Base-by-base conservation (phyloP, 2,797 vertebrate genomes). In the Gastrophryne carolinensis region DNA sequence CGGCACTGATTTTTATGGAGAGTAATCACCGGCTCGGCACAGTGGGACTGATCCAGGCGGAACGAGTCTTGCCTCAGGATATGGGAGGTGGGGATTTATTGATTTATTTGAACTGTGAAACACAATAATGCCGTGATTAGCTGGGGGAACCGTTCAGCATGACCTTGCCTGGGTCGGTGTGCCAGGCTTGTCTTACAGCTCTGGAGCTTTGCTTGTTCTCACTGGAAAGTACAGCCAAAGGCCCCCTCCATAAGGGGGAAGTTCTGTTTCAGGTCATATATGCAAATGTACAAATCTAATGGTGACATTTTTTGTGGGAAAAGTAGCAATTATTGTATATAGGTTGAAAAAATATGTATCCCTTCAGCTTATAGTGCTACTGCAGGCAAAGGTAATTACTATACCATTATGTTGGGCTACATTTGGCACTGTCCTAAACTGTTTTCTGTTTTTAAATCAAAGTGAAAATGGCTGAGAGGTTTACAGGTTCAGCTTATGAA, bases 101-200 rank as follows among this genome's bases (percentile, higher is more conserved):
- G 72, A 19, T 65, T 60, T 8, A 13, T 23, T 68, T 67, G 0
- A 6, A 61, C 50, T 34, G 58, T 58, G 74, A 69, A 65, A 58
- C 54, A 62, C 37, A 24, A 54, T 0, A 7, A 79, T 71, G 60
- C 56, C 11, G 0, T 27, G 29, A 64, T 81, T 80, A 63, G 69
- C 80, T 70, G 65, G 69, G 61, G 57, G 68, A 61, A 77, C 72
- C 69, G 72, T 83, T 80, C 5, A 69, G 53, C 57, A 35, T 84
- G 81, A 83, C 83, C 83, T 82, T 82, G 70, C 41, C 68, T 9
- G 37, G 58, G 73, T 75, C 69, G 62, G 21, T 73, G 80, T 67
- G 24, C 52, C 4, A 41, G 62, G 1, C 0, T 21, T 19, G 4
- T 50, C 63, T 26, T 19, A 30, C 10, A 32, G 52, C 57, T 19